Percentiles rank a stretch among this genome's conserved stretches.
These are phyloP conservation scores for Dryocosmus kuriphilus DNA, from an alignment of 2,888 invertebrate genomes.

Conservation along the genomic window DNA sequence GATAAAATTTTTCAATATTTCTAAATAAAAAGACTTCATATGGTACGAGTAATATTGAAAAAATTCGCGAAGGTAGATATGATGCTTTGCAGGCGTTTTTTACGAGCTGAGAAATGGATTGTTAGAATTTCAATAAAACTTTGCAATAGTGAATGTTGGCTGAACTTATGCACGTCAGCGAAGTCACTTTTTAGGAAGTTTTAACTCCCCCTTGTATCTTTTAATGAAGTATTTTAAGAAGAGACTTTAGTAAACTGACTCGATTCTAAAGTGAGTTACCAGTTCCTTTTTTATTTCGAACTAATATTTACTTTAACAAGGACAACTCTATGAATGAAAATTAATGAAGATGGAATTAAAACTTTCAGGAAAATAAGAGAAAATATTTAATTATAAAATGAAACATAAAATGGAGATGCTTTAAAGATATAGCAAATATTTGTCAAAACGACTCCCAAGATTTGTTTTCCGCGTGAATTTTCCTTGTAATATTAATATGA, in stretches of 20 bases:
- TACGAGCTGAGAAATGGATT: conserved; percentile 12
- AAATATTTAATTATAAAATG: neutral
- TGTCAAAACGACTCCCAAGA: too few relatives aligned
- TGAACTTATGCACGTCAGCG: conserved; percentile 3
- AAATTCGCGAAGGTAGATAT: conserved; percentile 4
- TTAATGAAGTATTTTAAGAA: conserved; percentile 27
- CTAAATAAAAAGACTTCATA: too few relatives aligned
- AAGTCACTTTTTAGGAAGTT: conserved; percentile 29
- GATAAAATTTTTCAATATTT: too few relatives aligned
- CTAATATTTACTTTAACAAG: neutral
- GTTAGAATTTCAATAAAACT: conserved; percentile 33
- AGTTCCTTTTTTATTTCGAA: neutral
- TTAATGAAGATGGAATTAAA: neutral
- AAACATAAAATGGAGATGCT: neutral
- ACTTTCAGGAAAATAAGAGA: neutral
- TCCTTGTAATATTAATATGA: neutral
- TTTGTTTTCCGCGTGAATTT: neutral
- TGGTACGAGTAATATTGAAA: neutral
- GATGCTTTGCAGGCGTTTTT: conserved; percentile 16
- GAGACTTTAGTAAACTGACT: conserved; percentile 24
- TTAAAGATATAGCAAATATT: too few relatives aligned
- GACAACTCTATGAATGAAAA: neutral
- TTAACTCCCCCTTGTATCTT: conserved; percentile 24
- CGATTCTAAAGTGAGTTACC: conserved; percentile 2
- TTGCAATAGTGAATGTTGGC: neutral